phyloP scores from a whole-genome alignment of 1,140 invertebrate species.

The Plutomurus gul region DNA sequence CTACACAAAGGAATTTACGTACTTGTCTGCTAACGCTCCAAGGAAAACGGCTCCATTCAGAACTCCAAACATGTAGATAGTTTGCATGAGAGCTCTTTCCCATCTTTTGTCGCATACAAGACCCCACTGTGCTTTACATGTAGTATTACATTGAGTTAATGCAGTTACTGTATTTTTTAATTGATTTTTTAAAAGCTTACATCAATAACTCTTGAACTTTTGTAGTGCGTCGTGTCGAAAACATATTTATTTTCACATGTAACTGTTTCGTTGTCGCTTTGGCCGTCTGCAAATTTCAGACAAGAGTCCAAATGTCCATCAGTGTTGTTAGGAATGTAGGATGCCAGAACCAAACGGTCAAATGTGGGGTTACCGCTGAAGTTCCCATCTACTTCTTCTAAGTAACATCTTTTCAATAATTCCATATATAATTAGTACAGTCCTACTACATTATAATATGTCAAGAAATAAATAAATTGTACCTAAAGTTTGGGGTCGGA shows the following conservation, averaged over 20 bases:
- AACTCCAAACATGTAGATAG: constrained; percentile 87
- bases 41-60: constrained; percentile 80
- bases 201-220: constrained; percentile 72
- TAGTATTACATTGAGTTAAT: not conserved
- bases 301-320: constrained; percentile 37
- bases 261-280: not conserved
- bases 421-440: not conserved
- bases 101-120: constrained; percentile 81
- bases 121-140: constrained; percentile 66
- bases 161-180: not conserved
- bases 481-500: constrained; percentile 76
- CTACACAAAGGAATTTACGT: constrained; percentile 46
- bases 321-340: constrained; percentile 28
- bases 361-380: not conserved
- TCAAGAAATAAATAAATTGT: constrained; percentile 14
- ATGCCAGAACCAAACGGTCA: not conserved
- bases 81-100: constrained; percentile 77
- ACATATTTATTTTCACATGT: constrained; percentile 67
- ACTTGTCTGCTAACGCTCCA: constrained; percentile 84
- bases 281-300: constrained; percentile 20
- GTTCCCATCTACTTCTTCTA: constrained; percentile 39
- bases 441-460: not conserved
- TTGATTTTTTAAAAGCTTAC: constrained; percentile 48
- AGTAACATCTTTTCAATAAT: constrained; percentile 32
- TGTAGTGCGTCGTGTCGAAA: constrained; percentile 71